Evolutionary conservation across 2,888 invertebrate genomes (phyloP).

Genomic region (Microctonus hyperodae): DNA sequence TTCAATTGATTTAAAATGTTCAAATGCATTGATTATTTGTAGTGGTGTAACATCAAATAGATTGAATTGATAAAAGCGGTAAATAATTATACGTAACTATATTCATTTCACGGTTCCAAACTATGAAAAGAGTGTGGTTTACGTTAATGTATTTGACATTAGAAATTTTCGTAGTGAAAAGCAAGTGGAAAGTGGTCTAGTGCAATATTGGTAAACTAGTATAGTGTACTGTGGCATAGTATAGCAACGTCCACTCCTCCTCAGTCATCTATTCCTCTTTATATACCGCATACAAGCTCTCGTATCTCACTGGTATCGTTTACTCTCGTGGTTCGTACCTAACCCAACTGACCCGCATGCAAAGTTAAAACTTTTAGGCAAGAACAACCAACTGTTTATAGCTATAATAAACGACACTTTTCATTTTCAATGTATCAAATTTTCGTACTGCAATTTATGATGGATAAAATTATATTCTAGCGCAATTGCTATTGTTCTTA

Average conservation of each 20-base stretch:
- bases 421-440: conserved; percentile 29
- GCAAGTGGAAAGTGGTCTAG: conserved; percentile 12
- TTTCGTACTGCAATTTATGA: conserved; percentile 26
- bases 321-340: conserved; percentile 25
- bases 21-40: conserved; percentile 34
- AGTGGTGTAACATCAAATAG: conserved; percentile 2
- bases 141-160: conserved; percentile 28
- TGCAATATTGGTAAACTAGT: neutral
- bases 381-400: conserved; percentile 42
- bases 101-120: too few species aligned
- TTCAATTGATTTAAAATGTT: conserved; percentile 34
- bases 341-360: conserved; percentile 17
- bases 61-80: conserved; percentile 4
- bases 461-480: conserved; percentile 24
- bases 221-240: neutral
- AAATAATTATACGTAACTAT: neutral
- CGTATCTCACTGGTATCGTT: conserved; percentile 37
- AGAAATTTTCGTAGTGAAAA: conserved; percentile 25
- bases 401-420: conserved; percentile 26
- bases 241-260: neutral
- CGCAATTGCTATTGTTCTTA: neutral
- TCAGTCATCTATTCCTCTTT: neutral
- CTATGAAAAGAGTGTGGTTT: conserved; percentile 4
- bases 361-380: conserved; percentile 31
- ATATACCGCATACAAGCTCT: conserved; percentile 18